Evolutionary conservation across 2,888 invertebrate species (phyloP).

Genomic region (Mycogona germanica): DNA sequence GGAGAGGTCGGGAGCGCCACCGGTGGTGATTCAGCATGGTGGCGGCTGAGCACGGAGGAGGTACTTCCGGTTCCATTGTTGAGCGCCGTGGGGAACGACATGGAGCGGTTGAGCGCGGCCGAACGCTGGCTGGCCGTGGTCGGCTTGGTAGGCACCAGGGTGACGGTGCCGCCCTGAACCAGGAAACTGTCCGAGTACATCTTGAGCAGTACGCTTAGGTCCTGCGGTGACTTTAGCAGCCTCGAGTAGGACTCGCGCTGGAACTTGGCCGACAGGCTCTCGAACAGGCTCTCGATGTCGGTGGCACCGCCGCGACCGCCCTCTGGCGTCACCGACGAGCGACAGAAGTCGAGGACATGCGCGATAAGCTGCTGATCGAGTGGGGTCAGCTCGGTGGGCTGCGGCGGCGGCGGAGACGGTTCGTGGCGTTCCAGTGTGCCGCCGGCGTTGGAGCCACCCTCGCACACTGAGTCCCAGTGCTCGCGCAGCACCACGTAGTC

Average conservation of each 20-base stretch:
- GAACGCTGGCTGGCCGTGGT: constrained; percentile 27
- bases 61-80: constrained; percentile 14
- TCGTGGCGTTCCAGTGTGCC: constrained; percentile 25
- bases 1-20: constrained; percentile 5
- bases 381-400: not conserved
- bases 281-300: constrained; percentile 75
- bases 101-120: constrained; percentile 22
- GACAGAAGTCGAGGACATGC: constrained; percentile 24
- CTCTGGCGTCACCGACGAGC: constrained; percentile 34
- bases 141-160: constrained; percentile 42
- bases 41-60: not conserved
- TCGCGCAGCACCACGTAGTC: constrained; percentile 66
- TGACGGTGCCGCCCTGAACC: constrained; percentile 83
- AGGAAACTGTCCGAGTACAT: constrained; percentile 91
- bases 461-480: constrained; percentile 31
- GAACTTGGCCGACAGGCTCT: constrained; percentile 55
- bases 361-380: constrained; percentile 24
- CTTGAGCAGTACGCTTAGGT: constrained; percentile 78
- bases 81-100: not conserved
- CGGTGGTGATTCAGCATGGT: not conserved
- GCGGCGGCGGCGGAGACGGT: constrained; percentile 9
- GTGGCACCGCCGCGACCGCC: too few relatives aligned
- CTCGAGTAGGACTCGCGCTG: constrained; percentile 66
- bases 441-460: constrained; percentile 13
- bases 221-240: constrained; percentile 71